phyloP scores from a whole-genome alignment of 2,797 vertebrate species.

The Cyclopterus lumpus region DNA sequence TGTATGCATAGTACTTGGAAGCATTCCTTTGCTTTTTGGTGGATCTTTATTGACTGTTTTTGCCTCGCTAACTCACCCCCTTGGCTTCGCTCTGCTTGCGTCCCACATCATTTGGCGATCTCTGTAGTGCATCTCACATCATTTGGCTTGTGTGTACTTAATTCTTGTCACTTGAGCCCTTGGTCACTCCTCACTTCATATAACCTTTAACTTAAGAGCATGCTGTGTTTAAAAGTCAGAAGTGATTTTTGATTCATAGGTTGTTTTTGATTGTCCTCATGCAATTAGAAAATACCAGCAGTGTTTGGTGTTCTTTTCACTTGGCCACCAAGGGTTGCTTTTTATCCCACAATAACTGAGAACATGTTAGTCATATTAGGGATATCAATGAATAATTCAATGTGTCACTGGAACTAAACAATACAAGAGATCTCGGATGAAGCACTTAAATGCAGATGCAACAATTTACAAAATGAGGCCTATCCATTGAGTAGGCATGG shows the following conservation, averaged over 20 bases:
- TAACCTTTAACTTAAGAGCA: constrained; percentile 26
- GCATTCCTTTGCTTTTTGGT: constrained; percentile 37
- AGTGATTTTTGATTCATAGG: constrained; percentile 42
- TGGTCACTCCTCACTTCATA: constrained; percentile 41
- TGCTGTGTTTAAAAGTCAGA: constrained; percentile 31
- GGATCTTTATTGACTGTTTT: constrained; percentile 64
- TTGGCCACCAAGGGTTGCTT: background rate
- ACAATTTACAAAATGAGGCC: background rate
- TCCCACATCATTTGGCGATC: constrained; percentile 74
- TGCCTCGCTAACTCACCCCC: constrained; percentile 39
- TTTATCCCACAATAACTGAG: constrained; percentile 7
- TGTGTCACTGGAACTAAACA: constrained; percentile 19
- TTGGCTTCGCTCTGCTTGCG: constrained; percentile 61
- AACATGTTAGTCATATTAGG: constrained; percentile 21
- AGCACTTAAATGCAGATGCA: constrained; percentile 20
- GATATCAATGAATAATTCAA: constrained; percentile 10
- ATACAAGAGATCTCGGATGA: constrained; percentile 7
- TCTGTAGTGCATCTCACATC: constrained; percentile 66
- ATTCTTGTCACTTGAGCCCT: constrained; percentile 52
- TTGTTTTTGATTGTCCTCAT: constrained; percentile 22
- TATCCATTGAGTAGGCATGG: background rate
- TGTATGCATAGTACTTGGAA: constrained; percentile 48
- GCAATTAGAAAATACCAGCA: constrained; percentile 15
- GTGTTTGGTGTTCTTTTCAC: constrained; percentile 1
- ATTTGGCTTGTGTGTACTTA: constrained; percentile 67